Evolutionary conservation across 1,140 invertebrate species (phyloP).

Genomic region (Helicoverpa armigera): DNA sequence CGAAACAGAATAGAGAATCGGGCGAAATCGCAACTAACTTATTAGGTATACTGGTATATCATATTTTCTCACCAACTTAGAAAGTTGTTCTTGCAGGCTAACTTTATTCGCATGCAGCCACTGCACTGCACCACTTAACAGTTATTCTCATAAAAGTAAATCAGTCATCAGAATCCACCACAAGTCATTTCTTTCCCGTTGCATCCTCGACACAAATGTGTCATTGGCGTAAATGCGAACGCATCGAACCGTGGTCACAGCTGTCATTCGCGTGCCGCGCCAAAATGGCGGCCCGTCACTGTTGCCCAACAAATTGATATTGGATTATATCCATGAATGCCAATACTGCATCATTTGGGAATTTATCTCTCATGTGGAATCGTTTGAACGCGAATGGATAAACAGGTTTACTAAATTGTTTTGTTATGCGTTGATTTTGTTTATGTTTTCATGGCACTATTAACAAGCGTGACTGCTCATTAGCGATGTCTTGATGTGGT

Average conservation of each 20-base stretch:
- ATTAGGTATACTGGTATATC: too few relatives aligned
- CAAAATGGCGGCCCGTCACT: constrained; percentile 33
- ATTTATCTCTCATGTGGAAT: constrained; percentile 13
- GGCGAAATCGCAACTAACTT: too few relatives aligned
- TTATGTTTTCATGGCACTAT: not conserved
- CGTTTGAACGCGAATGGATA: not conserved
- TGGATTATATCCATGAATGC: constrained; percentile 28
- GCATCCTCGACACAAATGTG: constrained; percentile 23
- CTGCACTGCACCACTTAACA: not conserved
- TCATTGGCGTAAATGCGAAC: constrained; percentile 38
- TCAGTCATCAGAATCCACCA: not conserved
- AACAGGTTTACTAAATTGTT: not conserved
- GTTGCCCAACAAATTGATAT: constrained; percentile 40
- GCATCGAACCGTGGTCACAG: constrained; percentile 28
- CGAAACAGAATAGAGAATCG: too few relatives aligned
- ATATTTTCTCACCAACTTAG: too few relatives aligned
- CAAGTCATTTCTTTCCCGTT: constrained; percentile 16
- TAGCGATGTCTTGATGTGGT: too few relatives aligned
- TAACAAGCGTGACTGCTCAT: too few relatives aligned
- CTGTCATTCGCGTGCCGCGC: constrained; percentile 18
- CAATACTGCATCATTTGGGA: constrained; percentile 4
- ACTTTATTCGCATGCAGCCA: too few relatives aligned
- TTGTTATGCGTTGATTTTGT: not conserved
- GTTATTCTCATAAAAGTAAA: not conserved
- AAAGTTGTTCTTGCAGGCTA: too few relatives aligned